Conservation (phyloP, 2,797 vertebrate genomes). For the Melanotaenia boesemani region DNA sequence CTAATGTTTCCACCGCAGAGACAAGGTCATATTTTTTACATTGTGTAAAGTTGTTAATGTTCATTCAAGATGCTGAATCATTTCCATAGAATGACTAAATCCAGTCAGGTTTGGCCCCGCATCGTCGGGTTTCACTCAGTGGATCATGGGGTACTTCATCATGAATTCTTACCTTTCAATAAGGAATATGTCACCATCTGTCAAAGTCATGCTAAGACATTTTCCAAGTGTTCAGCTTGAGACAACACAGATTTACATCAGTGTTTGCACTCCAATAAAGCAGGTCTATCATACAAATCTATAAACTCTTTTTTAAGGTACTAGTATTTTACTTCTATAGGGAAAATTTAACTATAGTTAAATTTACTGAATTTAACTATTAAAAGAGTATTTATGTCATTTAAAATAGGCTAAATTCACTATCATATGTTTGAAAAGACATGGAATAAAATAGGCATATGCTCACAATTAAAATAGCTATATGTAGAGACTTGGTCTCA, state of each 20-base stretch:
- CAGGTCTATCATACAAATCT: not conserved
- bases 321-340: too few relatives aligned
- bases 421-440: too few relatives aligned
- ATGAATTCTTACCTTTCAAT: conserved; percentile 80
- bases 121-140: conserved; percentile 59
- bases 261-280: conserved; percentile 20
- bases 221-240: conserved; percentile 61
- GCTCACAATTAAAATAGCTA: too few relatives aligned
- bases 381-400: too few relatives aligned
- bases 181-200: conserved; percentile 78
- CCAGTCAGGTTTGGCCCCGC: conserved; percentile 64
- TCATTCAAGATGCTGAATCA: conserved; percentile 68
- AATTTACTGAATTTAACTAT: too few relatives aligned
- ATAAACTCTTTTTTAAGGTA: too few relatives aligned
- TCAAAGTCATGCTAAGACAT: conserved; percentile 76
- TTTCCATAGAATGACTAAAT: conserved; percentile 42
- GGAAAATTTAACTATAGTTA: too few relatives aligned
- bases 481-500: too few relatives aligned
- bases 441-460: too few relatives aligned
- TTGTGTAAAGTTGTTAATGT: conserved; percentile 54
- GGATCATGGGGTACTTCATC: conserved; percentile 72
- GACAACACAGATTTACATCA: conserved; percentile 33
- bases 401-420: too few relatives aligned
- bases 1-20: conserved; percentile 44
- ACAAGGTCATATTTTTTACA: conserved; percentile 32